Conservation (phyloP, 2,888 invertebrate species). For the Machimus atricapillus region DNA sequence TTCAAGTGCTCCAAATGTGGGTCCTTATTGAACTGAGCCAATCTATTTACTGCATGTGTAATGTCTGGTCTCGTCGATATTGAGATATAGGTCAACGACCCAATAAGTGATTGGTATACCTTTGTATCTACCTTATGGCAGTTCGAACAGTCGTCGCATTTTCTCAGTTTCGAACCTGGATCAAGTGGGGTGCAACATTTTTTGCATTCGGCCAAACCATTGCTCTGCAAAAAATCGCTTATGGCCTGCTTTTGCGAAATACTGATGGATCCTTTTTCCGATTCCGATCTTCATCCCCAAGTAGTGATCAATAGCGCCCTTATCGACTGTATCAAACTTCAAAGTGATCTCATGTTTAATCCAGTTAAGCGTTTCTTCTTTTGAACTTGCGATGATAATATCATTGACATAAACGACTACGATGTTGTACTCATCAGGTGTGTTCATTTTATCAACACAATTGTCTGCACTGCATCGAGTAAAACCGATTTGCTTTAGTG, state of each 20-base stretch:
- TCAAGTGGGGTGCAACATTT: slow-evolving; percentile 39
- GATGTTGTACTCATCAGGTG: neutral
- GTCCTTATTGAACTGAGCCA: slow-evolving; percentile 48
- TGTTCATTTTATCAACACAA: slow-evolving; percentile 27
- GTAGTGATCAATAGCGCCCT: slow-evolving; percentile 27
- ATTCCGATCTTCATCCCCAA: slow-evolving; percentile 32
- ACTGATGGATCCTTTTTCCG: neutral
- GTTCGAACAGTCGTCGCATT: neutral
- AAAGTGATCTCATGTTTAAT: slow-evolving; percentile 42
- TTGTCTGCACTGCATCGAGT: slow-evolving; percentile 4
- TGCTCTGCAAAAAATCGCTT: neutral
- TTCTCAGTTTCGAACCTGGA: neutral
- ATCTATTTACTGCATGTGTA: slow-evolving; percentile 25
- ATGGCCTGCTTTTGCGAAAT: neutral
- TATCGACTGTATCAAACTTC: slow-evolving; percentile 41
- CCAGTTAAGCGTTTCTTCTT: neutral
- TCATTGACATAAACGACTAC: slow-evolving; percentile 43
- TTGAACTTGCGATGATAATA: slow-evolving; percentile 26
- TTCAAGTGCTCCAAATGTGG: slow-evolving; percentile 49
- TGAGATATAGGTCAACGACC: slow-evolving; percentile 45
- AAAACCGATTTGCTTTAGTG: slow-evolving; percentile 29
- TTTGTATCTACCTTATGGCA: slow-evolving; percentile 10
- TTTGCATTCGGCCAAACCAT: slow-evolving; percentile 3
- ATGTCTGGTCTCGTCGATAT: slow-evolving; percentile 46
- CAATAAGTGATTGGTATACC: slow-evolving; percentile 43